Evolutionary conservation across 2,888 invertebrate species (phyloP).

Genomic region (Syritta pipiens): DNA sequence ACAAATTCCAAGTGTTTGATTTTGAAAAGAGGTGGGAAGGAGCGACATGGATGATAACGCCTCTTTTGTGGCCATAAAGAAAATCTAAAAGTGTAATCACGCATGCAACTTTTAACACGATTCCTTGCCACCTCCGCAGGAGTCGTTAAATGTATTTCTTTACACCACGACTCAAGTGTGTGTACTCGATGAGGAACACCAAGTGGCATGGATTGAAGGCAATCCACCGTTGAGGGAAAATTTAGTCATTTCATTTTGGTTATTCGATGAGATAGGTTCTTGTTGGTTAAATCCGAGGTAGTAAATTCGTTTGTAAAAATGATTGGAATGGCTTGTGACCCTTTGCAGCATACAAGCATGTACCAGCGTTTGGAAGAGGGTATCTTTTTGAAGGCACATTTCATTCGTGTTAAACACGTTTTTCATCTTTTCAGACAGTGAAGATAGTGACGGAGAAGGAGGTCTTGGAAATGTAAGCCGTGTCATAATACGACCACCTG

Average conservation of each 20-base stretch:
- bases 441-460: conserved; percentile 95
- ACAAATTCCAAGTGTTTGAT: conserved; percentile 35
- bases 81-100: conserved; percentile 65
- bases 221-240: conserved; percentile 6
- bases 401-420: no score
- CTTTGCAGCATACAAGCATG: conserved; percentile 84
- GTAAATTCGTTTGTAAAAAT: conserved; percentile 71
- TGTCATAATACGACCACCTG: conserved; percentile 91
- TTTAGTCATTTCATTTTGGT: conserved; percentile 35
- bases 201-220: not conserved
- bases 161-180: conserved; percentile 5
- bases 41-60: conserved; percentile 23
- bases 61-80: conserved; percentile 60
- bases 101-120: conserved; percentile 66
- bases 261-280: conserved; percentile 53
- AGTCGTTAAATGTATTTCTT: conserved; percentile 4
- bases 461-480: conserved; percentile 95
- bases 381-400: not conserved
- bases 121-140: conserved; percentile 11
- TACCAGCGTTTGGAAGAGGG: conserved; percentile 82
- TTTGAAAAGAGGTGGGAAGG: conserved; percentile 9
- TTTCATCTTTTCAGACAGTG: conserved; percentile 89
- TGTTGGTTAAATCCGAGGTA: not conserved
- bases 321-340: conserved; percentile 79
- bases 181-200: not conserved